Percentiles rank a stretch among this genome's conserved stretches.
Conservation (phyloP, 2,113 vertebrate species). For the Atlantisia rogersi region DNA sequence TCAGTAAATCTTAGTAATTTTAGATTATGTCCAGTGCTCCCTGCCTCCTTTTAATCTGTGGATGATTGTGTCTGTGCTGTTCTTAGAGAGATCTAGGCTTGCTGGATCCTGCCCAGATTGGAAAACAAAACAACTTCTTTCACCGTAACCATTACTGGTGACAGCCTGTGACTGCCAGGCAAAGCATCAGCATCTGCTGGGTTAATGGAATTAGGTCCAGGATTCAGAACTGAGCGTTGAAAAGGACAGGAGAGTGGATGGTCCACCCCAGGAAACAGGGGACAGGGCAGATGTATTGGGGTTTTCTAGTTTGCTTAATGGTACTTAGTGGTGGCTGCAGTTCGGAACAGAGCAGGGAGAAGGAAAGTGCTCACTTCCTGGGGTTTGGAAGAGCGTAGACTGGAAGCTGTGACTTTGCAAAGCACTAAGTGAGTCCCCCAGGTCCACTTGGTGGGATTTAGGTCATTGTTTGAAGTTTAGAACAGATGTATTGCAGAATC, state of each 20-base stretch:
- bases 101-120: background rate
- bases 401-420: background rate
- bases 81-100: background rate
- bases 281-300: background rate
- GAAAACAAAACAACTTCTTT: background rate
- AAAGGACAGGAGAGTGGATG: background rate
- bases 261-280: background rate
- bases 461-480: background rate
- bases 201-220: background rate
- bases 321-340: accelerated
- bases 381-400: background rate
- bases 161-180: background rate
- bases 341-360: background rate
- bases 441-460: background rate
- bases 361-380: background rate
- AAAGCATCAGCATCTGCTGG: background rate
- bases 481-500: too few relatives aligned
- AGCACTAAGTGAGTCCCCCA: background rate
- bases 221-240: background rate
- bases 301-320: background rate
- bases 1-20: background rate
- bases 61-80: background rate
- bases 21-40: background rate
- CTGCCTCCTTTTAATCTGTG: background rate
- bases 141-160: background rate